Conservation (phyloP, 2,113 vertebrate species). For the Triplophysa siluroides region DNA sequence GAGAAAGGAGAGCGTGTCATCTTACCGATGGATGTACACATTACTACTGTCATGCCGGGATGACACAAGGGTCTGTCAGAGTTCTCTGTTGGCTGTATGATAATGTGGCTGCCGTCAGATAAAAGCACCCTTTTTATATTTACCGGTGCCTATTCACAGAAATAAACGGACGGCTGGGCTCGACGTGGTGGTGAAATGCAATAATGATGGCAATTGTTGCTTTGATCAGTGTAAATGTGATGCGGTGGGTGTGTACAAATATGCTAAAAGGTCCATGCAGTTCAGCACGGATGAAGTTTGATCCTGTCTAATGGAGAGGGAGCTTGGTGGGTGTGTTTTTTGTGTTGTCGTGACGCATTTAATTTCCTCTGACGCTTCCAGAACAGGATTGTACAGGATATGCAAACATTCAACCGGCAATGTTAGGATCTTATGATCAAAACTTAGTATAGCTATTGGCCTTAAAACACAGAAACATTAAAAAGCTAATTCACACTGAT, state of each 20-base stretch:
- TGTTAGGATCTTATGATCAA: background rate
- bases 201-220: conserved; percentile 17
- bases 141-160: conserved; percentile 15
- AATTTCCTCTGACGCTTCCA: conserved; percentile 46
- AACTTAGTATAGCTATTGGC: background rate
- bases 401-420: conserved; percentile 20
- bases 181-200: background rate
- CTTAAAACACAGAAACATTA: background rate
- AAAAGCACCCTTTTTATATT: conserved; percentile 19
- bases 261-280: background rate
- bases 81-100: background rate
- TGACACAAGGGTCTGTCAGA: background rate
- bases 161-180: background rate
- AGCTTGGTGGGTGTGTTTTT: background rate
- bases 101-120: background rate
- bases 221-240: conserved; percentile 17
- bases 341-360: background rate
- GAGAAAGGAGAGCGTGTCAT: conserved; percentile 18
- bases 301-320: background rate
- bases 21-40: background rate
- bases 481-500: too few species aligned
- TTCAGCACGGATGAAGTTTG: background rate
- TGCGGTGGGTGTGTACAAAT: background rate
- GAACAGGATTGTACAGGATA: conserved; percentile 34
- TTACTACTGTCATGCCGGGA: background rate